These are phyloP conservation scores for Melanargia galathea DNA, from an alignment of 2,888 invertebrate genomes.

Conservation along the genomic window DNA sequence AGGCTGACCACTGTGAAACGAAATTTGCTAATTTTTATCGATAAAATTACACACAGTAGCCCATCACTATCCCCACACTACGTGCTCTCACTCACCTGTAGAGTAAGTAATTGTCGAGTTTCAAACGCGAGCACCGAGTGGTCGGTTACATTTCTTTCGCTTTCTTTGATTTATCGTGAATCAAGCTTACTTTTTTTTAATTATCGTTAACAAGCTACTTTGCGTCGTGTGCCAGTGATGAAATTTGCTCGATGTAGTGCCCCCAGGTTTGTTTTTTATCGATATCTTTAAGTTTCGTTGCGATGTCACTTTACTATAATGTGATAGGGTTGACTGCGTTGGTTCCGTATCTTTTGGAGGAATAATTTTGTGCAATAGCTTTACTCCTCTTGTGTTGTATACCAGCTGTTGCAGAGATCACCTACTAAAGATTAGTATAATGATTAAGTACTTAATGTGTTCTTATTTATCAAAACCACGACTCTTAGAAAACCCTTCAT, in stretches of 20 bases:
- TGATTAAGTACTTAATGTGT: too few relatives aligned
- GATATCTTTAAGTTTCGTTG: neutral
- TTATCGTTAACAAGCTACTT: too few relatives aligned
- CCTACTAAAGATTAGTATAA: too few relatives aligned
- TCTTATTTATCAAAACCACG: too few relatives aligned
- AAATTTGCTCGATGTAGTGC: slow-evolving; percentile 14
- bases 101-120: slow-evolving; percentile 18
- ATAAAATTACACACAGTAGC: neutral
- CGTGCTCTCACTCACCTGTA: slow-evolving; percentile 30
- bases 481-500: too few relatives aligned
- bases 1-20: neutral
- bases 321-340: neutral
- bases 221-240: slow-evolving; percentile 15
- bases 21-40: neutral
- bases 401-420: too few relatives aligned
- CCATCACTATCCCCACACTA: slow-evolving; percentile 23
- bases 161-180: neutral
- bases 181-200: slow-evolving; percentile 11
- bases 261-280: slow-evolving; percentile 8
- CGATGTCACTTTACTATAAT: slow-evolving; percentile 8
- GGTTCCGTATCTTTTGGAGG: too few relatives aligned
- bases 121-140: slow-evolving; percentile 17
- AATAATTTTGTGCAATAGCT: too few relatives aligned
- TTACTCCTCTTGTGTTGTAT: too few relatives aligned
- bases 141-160: slow-evolving; percentile 23